These are phyloP conservation scores for Dendrolimus kikuchii DNA, from an alignment of 1,140 invertebrate species.

Conservation along the genomic window DNA sequence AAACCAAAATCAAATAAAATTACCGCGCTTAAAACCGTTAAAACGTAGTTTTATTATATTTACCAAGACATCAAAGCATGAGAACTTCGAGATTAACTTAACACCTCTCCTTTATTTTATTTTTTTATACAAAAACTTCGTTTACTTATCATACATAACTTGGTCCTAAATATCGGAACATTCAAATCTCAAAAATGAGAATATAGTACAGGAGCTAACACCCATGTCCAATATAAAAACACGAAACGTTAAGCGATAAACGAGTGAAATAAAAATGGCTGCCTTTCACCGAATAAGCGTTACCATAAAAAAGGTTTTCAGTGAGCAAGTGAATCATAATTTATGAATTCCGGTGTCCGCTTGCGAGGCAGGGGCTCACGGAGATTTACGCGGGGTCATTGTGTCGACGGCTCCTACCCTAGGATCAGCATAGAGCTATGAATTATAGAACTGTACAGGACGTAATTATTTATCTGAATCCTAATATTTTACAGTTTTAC, in stretches of 20 bases:
- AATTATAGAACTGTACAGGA: neutral
- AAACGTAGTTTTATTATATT: no score
- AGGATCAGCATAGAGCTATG: conserved; percentile 19
- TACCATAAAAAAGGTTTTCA: conserved; percentile 70
- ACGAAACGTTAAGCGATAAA: conserved; percentile 42
- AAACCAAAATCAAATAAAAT: no score
- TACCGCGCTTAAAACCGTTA: no score
- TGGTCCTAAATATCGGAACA: neutral
- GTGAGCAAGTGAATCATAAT: conserved; percentile 71
- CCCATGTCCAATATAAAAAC: conserved; percentile 37
- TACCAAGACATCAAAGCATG: no score
- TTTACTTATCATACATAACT: neutral
- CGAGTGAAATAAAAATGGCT: conserved; percentile 57
- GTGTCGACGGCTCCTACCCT: conserved; percentile 44
- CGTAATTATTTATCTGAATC: no score
- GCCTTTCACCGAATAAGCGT: conserved; percentile 62
- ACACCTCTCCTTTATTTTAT: no score
- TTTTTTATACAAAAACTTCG: no score
- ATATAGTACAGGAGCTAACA: conserved; percentile 4
- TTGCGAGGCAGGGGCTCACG: conserved; percentile 21
- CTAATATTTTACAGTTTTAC: no score
- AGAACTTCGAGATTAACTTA: no score
- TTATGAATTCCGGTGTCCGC: conserved; percentile 67
- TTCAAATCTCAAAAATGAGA: conserved; percentile 1
- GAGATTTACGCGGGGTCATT: conserved; percentile 68